phyloP scores from a whole-genome alignment of 2,113 vertebrate genomes.

The Vireo altiloquus region DNA sequence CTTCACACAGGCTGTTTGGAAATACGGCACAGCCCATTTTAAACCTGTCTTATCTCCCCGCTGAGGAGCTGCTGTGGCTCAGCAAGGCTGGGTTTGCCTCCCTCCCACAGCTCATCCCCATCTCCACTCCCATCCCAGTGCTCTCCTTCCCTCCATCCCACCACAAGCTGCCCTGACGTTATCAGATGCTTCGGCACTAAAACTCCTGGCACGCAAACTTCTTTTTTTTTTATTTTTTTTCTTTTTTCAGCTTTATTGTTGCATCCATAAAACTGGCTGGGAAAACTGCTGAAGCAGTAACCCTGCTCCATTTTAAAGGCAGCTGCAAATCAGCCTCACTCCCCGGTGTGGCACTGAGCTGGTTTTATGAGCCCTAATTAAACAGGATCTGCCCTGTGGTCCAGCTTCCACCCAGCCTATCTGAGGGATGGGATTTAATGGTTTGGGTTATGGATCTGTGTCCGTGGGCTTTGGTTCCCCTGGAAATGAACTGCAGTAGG shows the following conservation, averaged over 20 bases:
- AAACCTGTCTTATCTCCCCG: background rate
- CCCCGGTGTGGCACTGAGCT: background rate
- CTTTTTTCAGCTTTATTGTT: background rate
- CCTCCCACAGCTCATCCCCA: background rate
- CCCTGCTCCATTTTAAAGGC: conserved; percentile 56
- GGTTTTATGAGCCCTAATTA: conserved; percentile 61
- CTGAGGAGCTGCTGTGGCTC: background rate
- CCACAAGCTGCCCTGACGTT: background rate
- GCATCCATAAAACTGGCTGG: conserved; percentile 54
- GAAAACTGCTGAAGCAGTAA: conserved; percentile 70
- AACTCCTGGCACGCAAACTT: background rate
- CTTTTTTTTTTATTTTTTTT: background rate
- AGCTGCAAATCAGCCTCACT: conserved; percentile 58
- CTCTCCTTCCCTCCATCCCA: background rate
- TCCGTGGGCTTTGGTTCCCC: background rate
- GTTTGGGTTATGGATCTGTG: background rate
- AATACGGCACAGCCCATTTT: background rate
- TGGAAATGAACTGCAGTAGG: background rate
- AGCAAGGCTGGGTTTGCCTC: background rate
- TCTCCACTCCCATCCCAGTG: background rate
- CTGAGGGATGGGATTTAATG: conserved; percentile 32
- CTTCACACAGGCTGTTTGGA: background rate
- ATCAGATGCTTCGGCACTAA: conserved; percentile 43
- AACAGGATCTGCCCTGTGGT: conserved; percentile 55
- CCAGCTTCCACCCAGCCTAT: conserved; percentile 51